A percentile compares a stretch with the other conserved stretches of the same genome.
Conservation (phyloP, 2,113 vertebrate species). For the Nannospalax galili region DNA sequence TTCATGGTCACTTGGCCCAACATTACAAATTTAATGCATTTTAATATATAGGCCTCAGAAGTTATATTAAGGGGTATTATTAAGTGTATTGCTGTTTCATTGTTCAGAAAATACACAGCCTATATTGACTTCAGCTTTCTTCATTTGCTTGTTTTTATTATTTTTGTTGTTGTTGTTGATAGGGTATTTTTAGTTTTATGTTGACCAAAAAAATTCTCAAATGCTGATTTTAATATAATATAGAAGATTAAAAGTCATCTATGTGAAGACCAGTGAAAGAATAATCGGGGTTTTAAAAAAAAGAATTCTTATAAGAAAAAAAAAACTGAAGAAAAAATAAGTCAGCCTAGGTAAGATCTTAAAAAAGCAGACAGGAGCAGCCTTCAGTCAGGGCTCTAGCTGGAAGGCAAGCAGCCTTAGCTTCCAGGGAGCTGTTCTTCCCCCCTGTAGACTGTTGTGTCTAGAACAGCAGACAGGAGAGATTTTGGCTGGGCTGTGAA, state of each 20-base stretch:
- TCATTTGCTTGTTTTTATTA: conserved; percentile 4
- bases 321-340: background rate
- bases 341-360: too few species aligned
- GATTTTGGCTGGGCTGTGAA: background rate
- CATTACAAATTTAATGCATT: conserved; percentile 8
- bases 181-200: background rate
- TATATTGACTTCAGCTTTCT: background rate
- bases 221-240: background rate
- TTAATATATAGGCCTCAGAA: background rate
- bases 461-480: too few species aligned
- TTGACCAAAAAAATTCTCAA: background rate
- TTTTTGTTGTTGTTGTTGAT: background rate
- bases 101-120: background rate
- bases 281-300: background rate
- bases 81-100: conserved; percentile 28
- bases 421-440: background rate
- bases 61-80: background rate
- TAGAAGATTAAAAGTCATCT: background rate
- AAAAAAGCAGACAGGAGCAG: rapidly evolving
- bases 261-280: background rate
- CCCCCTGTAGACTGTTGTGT: too few species aligned
- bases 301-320: too few species aligned
- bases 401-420: too few species aligned
- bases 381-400: background rate
- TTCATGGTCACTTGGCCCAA: background rate